Conservation (phyloP, 2,888 invertebrate genomes). For the Platycheirus rosarum region DNA sequence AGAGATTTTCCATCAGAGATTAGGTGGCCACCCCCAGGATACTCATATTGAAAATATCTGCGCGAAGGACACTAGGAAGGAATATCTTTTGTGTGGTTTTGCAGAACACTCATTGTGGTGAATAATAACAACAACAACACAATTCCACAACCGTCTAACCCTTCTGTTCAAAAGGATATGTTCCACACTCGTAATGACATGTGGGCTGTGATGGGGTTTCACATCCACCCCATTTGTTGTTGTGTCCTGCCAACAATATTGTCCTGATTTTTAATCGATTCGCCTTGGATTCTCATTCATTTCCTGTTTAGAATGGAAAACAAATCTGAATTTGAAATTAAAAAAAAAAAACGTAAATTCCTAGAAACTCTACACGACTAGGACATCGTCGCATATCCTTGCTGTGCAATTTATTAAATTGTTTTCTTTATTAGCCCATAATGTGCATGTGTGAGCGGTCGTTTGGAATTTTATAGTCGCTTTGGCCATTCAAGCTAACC, state of each 20-base stretch:
- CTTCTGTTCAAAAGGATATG: slow-evolving; percentile 4
- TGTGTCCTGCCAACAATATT: slow-evolving; percentile 35
- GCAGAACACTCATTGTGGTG: slow-evolving; percentile 60
- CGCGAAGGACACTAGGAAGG: slow-evolving; percentile 49
- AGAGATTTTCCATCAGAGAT: slow-evolving; percentile 73
- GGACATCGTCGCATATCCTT: slow-evolving; percentile 28
- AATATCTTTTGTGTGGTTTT: slow-evolving; percentile 68
- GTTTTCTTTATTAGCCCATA: slow-evolving; percentile 55
- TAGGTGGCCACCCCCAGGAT: slow-evolving; percentile 60
- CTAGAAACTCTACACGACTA: too few relatives aligned
- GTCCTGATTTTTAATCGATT: slow-evolving; percentile 55
- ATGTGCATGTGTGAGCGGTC: slow-evolving; percentile 35
- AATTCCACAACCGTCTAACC: not conserved
- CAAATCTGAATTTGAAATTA: slow-evolving; percentile 48
- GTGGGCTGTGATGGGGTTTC: slow-evolving; percentile 9
- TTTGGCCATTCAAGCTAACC: slow-evolving; percentile 46
- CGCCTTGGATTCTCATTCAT: slow-evolving; percentile 32
- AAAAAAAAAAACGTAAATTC: too few relatives aligned
- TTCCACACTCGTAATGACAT: slow-evolving; percentile 57
- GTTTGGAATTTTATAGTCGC: slow-evolving; percentile 43
- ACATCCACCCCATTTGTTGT: not conserved
- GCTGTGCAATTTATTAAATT: slow-evolving; percentile 59
- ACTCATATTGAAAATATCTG: slow-evolving; percentile 57
- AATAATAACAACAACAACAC: slow-evolving; percentile 36
- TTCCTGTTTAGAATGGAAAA: slow-evolving; percentile 48